Evolutionary conservation across 2,888 invertebrate species (phyloP).

Genomic region (Drosophila mettleri): DNA sequence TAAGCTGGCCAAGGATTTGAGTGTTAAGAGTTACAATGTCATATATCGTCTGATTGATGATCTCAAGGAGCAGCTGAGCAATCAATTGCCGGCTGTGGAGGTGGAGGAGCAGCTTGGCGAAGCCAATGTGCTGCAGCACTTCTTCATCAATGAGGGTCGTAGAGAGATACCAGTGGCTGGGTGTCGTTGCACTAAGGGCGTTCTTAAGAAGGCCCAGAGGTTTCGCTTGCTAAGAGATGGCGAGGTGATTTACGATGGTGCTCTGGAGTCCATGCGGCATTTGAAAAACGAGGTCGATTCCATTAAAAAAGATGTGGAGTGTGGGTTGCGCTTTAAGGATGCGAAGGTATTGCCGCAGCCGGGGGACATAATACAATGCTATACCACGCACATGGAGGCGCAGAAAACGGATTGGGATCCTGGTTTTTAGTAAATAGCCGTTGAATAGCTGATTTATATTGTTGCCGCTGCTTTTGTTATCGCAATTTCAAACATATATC

Average conservation of each 20-base stretch:
- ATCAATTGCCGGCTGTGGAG: constrained; percentile 89
- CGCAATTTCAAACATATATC: constrained; percentile 45
- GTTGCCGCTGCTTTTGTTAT: constrained; percentile 49
- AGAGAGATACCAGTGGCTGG: constrained; percentile 95
- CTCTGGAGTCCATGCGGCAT: constrained; percentile 93
- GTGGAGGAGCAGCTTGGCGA: constrained; percentile 93
- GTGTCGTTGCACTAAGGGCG: constrained; percentile 92
- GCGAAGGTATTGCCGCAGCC: constrained; percentile 87
- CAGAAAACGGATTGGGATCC: constrained; percentile 94
- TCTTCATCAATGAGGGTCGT: constrained; percentile 91
- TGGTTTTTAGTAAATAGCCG: constrained; percentile 87
- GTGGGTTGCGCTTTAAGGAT: constrained; percentile 93
- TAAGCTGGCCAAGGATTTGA: constrained; percentile 85
- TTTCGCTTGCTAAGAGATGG: constrained; percentile 90
- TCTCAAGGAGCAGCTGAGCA: constrained; percentile 91
- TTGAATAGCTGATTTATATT: constrained; percentile 12
- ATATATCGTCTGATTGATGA: constrained; percentile 97
- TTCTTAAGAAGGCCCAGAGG: constrained; percentile 88
- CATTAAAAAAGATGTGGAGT: constrained; percentile 94
- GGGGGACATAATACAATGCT: constrained; percentile 93
- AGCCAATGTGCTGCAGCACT: constrained; percentile 93
- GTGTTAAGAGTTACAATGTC: constrained; percentile 91
- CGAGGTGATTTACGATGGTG: constrained; percentile 89
- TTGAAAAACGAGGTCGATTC: constrained; percentile 94
- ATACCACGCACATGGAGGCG: constrained; percentile 87